Conservation (phyloP, 2,113 vertebrate species). For the Scomber colias region DNA sequence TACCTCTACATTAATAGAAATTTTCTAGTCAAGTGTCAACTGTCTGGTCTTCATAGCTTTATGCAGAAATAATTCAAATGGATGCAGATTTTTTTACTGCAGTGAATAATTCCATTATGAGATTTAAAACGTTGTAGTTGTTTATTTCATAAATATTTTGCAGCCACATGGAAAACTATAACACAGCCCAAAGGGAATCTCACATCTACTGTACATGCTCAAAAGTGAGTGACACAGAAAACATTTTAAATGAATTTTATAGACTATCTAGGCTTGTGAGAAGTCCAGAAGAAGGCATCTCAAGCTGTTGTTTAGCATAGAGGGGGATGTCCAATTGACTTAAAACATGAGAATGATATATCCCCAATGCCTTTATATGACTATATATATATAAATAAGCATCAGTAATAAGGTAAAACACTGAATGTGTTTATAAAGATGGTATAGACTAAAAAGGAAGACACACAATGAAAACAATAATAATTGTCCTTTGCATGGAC, state of each 20-base stretch:
- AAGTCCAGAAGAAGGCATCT: background rate
- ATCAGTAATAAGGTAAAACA: background rate
- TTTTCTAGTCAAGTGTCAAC: constrained; percentile 6
- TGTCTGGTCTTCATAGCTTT: background rate
- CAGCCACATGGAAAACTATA: background rate
- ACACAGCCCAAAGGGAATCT: background rate
- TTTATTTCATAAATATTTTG: constrained; percentile 10
- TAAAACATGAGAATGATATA: no score
- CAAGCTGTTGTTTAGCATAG: background rate
- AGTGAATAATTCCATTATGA: no score
- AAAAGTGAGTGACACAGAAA: constrained; percentile 10
- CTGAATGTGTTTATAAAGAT: background rate
- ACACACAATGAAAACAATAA: background rate
- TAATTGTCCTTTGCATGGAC: background rate
- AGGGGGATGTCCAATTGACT: background rate
- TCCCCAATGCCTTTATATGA: no score
- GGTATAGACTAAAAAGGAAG: background rate
- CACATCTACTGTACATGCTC: background rate
- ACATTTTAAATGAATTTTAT: background rate
- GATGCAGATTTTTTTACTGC: background rate
- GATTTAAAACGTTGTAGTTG: background rate
- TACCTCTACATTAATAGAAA: constrained; percentile 2
- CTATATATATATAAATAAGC: background rate
- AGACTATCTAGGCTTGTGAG: background rate
- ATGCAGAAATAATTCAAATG: constrained; percentile 3